Conservation (phyloP, 2,113 vertebrate species). For the Sphyrna mokarran region DNA sequence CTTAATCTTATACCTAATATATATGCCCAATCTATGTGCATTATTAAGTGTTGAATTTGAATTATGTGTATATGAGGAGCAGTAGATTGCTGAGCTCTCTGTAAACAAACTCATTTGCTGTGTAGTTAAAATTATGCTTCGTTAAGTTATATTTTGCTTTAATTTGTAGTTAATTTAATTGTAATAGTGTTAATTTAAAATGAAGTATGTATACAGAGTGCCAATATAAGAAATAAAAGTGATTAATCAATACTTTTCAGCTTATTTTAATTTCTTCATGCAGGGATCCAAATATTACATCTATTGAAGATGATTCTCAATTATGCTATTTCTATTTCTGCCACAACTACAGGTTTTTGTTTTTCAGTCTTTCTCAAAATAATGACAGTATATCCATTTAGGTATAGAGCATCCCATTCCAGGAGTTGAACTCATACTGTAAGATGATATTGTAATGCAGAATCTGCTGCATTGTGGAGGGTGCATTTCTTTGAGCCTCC, state of each 20-base stretch:
- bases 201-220: not conserved
- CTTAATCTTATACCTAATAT: not conserved
- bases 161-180: not conserved
- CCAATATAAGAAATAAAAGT: not conserved
- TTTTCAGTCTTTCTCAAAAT: not conserved
- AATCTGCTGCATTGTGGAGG: not conserved
- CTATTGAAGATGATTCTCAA: not conserved
- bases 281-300: not conserved
- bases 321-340: not conserved
- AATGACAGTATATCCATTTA: not conserved
- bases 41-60: not conserved
- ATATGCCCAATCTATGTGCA: not conserved
- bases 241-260: not conserved
- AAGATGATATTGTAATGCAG: not conserved
- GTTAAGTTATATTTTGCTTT: slow-evolving; percentile 2
- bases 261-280: not conserved
- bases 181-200: not conserved
- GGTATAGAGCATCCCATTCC: not conserved
- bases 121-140: not conserved
- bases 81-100: not conserved
- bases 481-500: not conserved
- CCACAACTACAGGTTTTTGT: not conserved
- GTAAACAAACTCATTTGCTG: not conserved
- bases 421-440: not conserved
- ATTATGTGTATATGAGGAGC: not conserved